A percentile compares a stretch with the other conserved stretches of the same genome.
Conservation (phyloP, 2,888 invertebrate species). For the Ochropacha duplaris region DNA sequence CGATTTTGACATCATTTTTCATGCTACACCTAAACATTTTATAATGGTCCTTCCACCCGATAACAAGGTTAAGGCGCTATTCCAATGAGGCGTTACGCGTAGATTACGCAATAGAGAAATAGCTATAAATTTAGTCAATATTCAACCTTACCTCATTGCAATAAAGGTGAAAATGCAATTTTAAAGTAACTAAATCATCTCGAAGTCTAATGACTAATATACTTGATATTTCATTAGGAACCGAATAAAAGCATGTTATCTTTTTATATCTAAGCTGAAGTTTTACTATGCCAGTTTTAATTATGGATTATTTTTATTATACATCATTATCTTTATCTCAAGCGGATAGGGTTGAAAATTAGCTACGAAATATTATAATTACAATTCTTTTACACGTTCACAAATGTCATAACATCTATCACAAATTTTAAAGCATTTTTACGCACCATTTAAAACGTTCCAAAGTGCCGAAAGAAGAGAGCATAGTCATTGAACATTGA, state of each 20-base stretch:
- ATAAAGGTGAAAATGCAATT: background rate
- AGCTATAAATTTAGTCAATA: background rate
- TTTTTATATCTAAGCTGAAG: too few relatives aligned
- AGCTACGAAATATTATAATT: background rate
- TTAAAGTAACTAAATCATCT: background rate
- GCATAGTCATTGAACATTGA: constrained; percentile 13
- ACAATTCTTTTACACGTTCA: background rate
- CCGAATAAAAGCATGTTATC: too few relatives aligned
- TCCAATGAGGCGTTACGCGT: background rate
- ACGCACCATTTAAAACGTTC: constrained; percentile 49
- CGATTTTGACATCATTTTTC: background rate
- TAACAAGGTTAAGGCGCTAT: background rate
- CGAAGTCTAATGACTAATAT: too few relatives aligned
- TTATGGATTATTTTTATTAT: too few relatives aligned
- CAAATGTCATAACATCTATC: background rate
- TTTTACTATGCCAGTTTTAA: background rate
- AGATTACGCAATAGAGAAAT: too few relatives aligned
- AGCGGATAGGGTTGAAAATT: background rate
- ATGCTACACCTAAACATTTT: background rate
- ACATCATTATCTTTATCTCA: background rate
- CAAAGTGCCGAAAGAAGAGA: constrained; percentile 28
- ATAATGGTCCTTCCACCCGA: background rate
- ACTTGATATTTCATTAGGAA: background rate
- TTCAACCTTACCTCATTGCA: background rate
- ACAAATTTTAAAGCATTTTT: constrained; percentile 24